Evolutionary conservation across 2,797 vertebrate species (phyloP).

Genomic region (Eutrigla gurnardus): DNA sequence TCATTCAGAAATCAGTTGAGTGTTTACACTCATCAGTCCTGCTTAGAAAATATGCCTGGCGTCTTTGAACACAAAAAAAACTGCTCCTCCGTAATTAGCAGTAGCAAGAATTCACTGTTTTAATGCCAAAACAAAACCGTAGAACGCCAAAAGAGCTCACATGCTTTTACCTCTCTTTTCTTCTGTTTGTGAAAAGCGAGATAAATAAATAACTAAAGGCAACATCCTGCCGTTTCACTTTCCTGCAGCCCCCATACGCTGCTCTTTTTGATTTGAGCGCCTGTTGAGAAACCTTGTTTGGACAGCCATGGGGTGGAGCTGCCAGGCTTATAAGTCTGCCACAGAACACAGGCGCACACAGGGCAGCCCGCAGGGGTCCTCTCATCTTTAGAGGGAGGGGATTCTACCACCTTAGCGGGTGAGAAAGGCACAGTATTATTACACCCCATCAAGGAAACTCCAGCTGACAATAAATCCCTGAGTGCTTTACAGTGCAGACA

Average conservation of each 20-base stretch:
- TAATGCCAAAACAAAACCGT: conserved; percentile 48
- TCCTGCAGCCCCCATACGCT: conserved; percentile 81
- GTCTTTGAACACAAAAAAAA: conserved; percentile 54
- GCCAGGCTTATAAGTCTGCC: conserved; percentile 87
- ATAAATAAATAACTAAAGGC: conserved; percentile 82
- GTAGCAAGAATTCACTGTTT: conserved; percentile 58
- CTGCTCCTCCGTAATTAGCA: conserved; percentile 65
- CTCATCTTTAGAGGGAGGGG: conserved; percentile 81
- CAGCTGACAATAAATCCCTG: conserved; percentile 87
- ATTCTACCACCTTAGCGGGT: conserved; percentile 85
- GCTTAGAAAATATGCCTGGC: conserved; percentile 57
- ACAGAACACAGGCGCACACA: conserved; percentile 87
- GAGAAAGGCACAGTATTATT: conserved; percentile 87
- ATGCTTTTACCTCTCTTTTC: conserved; percentile 70
- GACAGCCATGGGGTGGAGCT: conserved; percentile 89
- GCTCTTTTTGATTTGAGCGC: conserved; percentile 90
- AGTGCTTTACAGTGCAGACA: conserved; percentile 85
- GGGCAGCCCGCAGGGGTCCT: conserved; percentile 85
- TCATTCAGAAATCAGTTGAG: conserved; percentile 69
- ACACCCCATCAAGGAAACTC: conserved; percentile 87
- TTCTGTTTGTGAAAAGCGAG: conserved; percentile 74
- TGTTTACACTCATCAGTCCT: conserved; percentile 67
- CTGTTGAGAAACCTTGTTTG: conserved; percentile 91
- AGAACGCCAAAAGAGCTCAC: conserved; percentile 48
- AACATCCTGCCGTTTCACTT: conserved; percentile 83